Conservation (phyloP, 1,140 invertebrate species). For the Sinonovacula constricta region DNA sequence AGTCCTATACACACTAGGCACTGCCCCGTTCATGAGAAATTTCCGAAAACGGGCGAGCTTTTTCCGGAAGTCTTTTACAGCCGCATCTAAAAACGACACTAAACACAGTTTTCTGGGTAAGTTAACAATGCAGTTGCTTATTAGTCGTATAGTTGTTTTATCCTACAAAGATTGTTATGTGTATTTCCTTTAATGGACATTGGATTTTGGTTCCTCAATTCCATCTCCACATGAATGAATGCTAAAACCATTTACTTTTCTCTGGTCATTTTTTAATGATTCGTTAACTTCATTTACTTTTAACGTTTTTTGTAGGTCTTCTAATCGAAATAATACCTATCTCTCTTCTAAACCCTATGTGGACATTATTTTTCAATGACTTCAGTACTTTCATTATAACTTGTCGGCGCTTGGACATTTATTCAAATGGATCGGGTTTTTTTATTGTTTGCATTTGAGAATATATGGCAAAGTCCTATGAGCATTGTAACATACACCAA, state of each 20-base stretch:
- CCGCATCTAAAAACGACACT: conserved; percentile 44
- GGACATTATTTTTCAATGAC: too few relatives aligned
- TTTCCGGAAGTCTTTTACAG: conserved; percentile 72
- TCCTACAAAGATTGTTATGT: neutral
- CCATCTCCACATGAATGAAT: neutral
- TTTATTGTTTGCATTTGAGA: too few relatives aligned
- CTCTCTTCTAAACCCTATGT: too few relatives aligned
- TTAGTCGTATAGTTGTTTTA: neutral
- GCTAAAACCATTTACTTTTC: conserved; percentile 4
- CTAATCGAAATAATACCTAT: too few relatives aligned
- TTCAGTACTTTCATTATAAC: too few relatives aligned
- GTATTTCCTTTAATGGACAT: neutral
- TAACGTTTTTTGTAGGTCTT: neutral
- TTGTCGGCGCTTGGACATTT: too few relatives aligned
- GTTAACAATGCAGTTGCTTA: neutral
- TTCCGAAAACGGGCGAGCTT: conserved; percentile 64
- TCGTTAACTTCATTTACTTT: neutral
- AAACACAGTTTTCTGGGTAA: conserved; percentile 51
- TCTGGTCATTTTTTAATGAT: neutral
- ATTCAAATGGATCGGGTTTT: too few relatives aligned
- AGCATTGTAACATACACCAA: too few relatives aligned
- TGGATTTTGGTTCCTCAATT: neutral
- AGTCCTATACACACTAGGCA: conserved; percentile 87
- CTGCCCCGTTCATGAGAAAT: conserved; percentile 70
- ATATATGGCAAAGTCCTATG: too few relatives aligned